Evolutionary conservation across 1,140 invertebrate species (phyloP).

Genomic region (Mercenaria mercenaria): DNA sequence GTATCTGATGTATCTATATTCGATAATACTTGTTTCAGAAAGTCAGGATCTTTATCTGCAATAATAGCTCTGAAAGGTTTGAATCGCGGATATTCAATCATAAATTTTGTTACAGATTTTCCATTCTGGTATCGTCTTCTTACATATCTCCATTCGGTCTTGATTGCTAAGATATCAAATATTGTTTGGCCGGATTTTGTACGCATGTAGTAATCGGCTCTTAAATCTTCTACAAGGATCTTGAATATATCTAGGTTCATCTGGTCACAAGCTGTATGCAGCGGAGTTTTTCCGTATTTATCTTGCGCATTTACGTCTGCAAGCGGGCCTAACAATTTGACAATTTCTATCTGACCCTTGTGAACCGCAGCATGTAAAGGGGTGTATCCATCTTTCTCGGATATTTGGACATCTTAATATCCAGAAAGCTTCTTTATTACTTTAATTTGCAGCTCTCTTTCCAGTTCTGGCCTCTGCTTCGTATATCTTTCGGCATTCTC

Average conservation of each 20-base stretch:
- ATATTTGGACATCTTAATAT: not conserved
- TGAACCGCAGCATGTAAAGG: constrained; percentile 27
- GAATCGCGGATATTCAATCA: not conserved
- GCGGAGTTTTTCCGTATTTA: constrained; percentile 13
- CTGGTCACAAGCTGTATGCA: not conserved
- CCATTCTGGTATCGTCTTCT: not conserved
- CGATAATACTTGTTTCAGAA: not conserved
- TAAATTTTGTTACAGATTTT: not conserved
- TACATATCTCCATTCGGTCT: not conserved
- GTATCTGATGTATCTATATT: too few relatives aligned
- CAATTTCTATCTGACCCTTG: not conserved
- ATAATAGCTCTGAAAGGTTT: not conserved
- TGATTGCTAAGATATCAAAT: not conserved
- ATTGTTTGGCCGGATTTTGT: not conserved
- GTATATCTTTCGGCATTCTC: too few relatives aligned
- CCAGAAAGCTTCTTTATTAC: not conserved
- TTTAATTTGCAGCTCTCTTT: not conserved
- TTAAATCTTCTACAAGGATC: not conserved
- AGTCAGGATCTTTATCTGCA: not conserved
- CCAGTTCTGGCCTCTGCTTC: too few relatives aligned
- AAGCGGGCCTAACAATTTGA: not conserved
- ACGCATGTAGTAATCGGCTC: not conserved
- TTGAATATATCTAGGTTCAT: not conserved
- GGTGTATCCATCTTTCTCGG: constrained; percentile 5
- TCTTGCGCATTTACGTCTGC: not conserved